Base-by-base conservation (phyloP, 2,113 vertebrate genomes). In the Hippoglossus stenolepis region DNA sequence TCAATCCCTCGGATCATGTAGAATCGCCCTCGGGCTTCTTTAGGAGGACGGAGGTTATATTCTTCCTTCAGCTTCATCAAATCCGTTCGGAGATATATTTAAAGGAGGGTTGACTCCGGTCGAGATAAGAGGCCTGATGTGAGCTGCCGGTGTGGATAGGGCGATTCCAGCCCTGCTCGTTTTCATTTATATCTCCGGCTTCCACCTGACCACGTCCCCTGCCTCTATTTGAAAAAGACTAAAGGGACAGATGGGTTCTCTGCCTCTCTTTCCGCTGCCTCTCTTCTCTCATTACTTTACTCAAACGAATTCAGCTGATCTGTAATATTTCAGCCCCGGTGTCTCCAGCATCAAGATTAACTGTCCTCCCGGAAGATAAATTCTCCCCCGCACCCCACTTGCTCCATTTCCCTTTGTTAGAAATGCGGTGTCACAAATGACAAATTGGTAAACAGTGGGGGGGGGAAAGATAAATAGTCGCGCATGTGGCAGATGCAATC, bases 271-370 rank as follows among this genome's bases (percentile, higher is more conserved):
- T 51, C 58, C 51, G 51, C 78, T 24, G 14, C 65, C 51, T 75
- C 21, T 73, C 73, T 35, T 38, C 51, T 77, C 67, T 83, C 71
- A 79, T 84, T 51, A 72, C 81, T 70, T 64, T 23, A 2, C 63
- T 3, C 63, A 89, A 92, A 91, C 87, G 35, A 80, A 87, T 87
- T 86, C 73, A 56, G 74, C 80, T 69, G 45, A 70, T 83, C 76
- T 68, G 77, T 80, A 66, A 82, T 90, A 85, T 84, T 69, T 90
- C 75, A 83, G 72, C 65, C 59, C 6, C 28, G 78, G 85, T 83
- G 75, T 86, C 85, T 88, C 65, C 61, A 4, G 51, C 43, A 43
- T 77, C 74, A 49, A 78, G 79, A 88, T 90, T 73, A 84, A 87
- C 83, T 56, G 72, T 85, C 75, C 45, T 54, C 26, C 26, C 21